Percentiles rank a stretch among this genome's conserved stretches.
phyloP scores from a whole-genome alignment of 2,113 vertebrate genomes.

The Alouatta palliata region DNA sequence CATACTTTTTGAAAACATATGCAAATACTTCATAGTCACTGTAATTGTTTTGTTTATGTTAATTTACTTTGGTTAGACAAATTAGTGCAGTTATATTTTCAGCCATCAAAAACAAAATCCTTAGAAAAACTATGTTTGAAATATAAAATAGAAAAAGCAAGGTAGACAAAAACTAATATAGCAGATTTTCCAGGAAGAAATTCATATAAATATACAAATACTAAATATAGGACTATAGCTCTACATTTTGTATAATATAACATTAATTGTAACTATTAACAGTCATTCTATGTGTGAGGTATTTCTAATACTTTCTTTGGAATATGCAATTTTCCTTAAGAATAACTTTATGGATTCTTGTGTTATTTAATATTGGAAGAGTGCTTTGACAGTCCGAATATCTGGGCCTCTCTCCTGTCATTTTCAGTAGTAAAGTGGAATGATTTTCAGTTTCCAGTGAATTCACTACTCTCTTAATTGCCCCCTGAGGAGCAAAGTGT shows the following conservation, averaged over 20 bases:
- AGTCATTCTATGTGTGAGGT: not conserved
- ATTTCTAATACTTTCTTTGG: conserved; percentile 34
- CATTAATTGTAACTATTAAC: conserved; percentile 47
- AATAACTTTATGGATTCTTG: not conserved
- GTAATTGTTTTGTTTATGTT: not conserved
- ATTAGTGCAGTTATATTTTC: not conserved
- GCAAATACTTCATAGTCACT: not conserved
- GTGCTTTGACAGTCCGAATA: conserved; percentile 65
- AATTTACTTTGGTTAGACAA: not conserved
- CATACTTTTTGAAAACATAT: not conserved
- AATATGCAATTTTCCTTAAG: not conserved
- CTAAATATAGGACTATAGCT: not conserved
- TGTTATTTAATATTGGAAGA: conserved; percentile 32
- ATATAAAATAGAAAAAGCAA: not conserved
- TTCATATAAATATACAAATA: not conserved
- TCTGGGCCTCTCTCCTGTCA: conserved; percentile 66
- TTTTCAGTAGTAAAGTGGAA: conserved; percentile 75
- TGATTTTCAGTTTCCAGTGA: conserved; percentile 83
- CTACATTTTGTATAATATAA: not conserved
- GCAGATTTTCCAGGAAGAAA: not conserved
- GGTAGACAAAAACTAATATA: not conserved
- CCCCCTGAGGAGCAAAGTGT: conserved; percentile 89
- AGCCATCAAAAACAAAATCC: not conserved
- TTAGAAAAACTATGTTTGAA: not conserved
- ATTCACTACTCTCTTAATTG: conserved; percentile 90